phyloP scores from a whole-genome alignment of 1,140 invertebrate species.

The Pachyrhynchus sulphureomaculatus region DNA sequence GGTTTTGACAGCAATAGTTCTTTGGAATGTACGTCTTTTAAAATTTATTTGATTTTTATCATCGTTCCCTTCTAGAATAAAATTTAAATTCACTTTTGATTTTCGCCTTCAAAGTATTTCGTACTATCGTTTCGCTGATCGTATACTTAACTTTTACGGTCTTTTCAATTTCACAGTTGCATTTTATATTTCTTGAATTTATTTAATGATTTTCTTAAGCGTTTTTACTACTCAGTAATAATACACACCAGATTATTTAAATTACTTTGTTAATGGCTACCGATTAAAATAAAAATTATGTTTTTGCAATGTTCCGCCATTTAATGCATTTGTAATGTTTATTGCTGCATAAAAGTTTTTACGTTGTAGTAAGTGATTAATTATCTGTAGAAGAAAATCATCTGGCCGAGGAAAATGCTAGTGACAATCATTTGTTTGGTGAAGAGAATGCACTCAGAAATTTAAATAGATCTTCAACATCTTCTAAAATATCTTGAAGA shows the following conservation, averaged over 20 bases:
- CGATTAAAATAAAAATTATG: conserved; percentile 24
- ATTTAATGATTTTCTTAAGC: conserved; percentile 9
- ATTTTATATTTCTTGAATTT: conserved; percentile 9
- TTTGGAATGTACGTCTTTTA: too few relatives aligned
- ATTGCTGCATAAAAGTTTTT: conserved; percentile 14
- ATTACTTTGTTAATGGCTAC: conserved; percentile 20
- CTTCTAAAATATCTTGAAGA: too few relatives aligned
- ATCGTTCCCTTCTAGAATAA: too few relatives aligned
- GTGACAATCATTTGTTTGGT: too few relatives aligned
- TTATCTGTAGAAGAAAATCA: too few relatives aligned
- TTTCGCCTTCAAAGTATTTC: not conserved
- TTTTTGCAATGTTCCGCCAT: conserved; percentile 2
- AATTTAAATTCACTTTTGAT: not conserved
- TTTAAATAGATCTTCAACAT: too few relatives aligned
- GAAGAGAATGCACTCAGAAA: too few relatives aligned
- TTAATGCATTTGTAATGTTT: conserved; percentile 12
- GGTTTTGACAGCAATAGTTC: too few relatives aligned
- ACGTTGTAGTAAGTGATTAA: conserved; percentile 7
- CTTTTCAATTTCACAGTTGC: conserved; percentile 6
- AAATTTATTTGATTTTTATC: too few relatives aligned
- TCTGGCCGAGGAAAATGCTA: too few relatives aligned
- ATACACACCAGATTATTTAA: conserved; percentile 18
- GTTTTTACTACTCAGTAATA: conserved; percentile 6
- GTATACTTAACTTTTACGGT: conserved; percentile 4
- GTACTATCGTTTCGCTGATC: conserved; percentile 2